phyloP scores from a whole-genome alignment of 1,140 invertebrate species.

The Limonius californicus region DNA sequence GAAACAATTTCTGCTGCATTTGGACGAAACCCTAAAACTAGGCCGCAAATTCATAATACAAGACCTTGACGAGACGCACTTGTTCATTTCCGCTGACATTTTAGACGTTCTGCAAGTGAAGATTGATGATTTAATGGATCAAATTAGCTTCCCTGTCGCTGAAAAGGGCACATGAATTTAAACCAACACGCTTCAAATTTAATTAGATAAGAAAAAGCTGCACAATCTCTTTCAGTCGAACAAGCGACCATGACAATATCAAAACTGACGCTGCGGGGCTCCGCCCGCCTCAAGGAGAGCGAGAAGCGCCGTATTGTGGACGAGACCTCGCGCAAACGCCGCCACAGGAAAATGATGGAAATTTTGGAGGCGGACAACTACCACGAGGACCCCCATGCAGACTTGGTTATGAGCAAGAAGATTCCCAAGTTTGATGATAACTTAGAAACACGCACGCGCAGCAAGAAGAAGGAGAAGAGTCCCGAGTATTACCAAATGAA shows the following conservation, averaged over 20 bases:
- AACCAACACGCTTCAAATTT: slow-evolving; percentile 11
- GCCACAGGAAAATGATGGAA: slow-evolving; percentile 87
- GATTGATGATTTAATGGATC: slow-evolving; percentile 96
- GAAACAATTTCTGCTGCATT: slow-evolving; percentile 97
- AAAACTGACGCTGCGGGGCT: slow-evolving; percentile 68
- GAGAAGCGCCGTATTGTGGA: slow-evolving; percentile 82
- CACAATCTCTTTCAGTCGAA: too few species aligned
- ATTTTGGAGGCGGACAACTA: slow-evolving; percentile 96
- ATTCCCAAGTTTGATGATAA: slow-evolving; percentile 93
- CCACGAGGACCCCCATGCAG: slow-evolving; percentile 96
- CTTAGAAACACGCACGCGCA: slow-evolving; percentile 64
- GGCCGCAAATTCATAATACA: slow-evolving; percentile 94
- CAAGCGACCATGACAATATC: slow-evolving; percentile 24
- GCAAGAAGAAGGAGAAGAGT: slow-evolving; percentile 72
- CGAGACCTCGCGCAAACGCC: slow-evolving; percentile 76
- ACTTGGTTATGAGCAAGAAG: slow-evolving; percentile 93
- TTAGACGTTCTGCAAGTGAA: slow-evolving; percentile 82
- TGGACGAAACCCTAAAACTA: slow-evolving; percentile 91
- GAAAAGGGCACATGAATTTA: slow-evolving; percentile 66
- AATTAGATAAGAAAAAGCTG: slow-evolving; percentile 7
- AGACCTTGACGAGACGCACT: slow-evolving; percentile 93
- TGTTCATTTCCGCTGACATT: slow-evolving; percentile 93
- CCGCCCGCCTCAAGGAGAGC: slow-evolving; percentile 69
- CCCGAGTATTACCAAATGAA: slow-evolving; percentile 88
- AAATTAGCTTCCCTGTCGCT: slow-evolving; percentile 82